Evolutionary conservation across 2,888 invertebrate species (phyloP).

Genomic region (Lasioglossum pauxillum): DNA sequence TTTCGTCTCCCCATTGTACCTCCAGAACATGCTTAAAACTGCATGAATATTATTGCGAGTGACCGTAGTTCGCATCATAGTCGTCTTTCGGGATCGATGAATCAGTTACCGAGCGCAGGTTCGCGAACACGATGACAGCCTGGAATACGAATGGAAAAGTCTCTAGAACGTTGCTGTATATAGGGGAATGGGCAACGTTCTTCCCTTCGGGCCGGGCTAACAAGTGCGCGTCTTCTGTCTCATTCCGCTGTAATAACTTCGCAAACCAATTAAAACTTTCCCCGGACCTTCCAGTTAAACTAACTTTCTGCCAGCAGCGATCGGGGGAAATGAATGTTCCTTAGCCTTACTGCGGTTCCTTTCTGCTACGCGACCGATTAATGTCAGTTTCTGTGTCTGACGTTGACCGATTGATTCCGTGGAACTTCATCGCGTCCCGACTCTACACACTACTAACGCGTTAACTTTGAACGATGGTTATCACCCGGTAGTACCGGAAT

Average conservation of each 20-base stretch:
- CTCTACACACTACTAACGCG: slow-evolving; percentile 22
- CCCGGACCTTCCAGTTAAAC: slow-evolving; percentile 63
- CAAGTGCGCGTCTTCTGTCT: slow-evolving; percentile 67
- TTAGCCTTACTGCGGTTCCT: slow-evolving; percentile 52
- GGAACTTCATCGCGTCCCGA: slow-evolving; percentile 46
- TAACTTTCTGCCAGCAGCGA: slow-evolving; percentile 64
- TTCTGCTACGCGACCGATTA: slow-evolving; percentile 55
- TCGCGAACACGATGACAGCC: slow-evolving; percentile 6
- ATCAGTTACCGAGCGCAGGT: background rate
- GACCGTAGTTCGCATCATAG: background rate
- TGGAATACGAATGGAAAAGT: slow-evolving; percentile 48
- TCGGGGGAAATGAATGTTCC: slow-evolving; percentile 63
- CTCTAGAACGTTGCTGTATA: slow-evolving; percentile 24
- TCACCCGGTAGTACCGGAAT: slow-evolving; percentile 11
- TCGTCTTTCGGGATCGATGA: background rate
- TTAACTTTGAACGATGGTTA: slow-evolving; percentile 47
- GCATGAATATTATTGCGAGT: background rate
- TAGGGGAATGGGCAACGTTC: slow-evolving; percentile 45
- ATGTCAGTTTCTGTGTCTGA: slow-evolving; percentile 62
- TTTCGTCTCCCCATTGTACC: too few relatives aligned
- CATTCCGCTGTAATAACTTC: slow-evolving; percentile 69
- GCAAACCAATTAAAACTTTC: slow-evolving; percentile 70
- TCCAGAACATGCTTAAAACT: too few relatives aligned
- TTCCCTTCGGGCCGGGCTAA: slow-evolving; percentile 35
- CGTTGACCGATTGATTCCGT: slow-evolving; percentile 57